Conservation (phyloP, 2,888 invertebrate species). For the Volucella inflata region DNA sequence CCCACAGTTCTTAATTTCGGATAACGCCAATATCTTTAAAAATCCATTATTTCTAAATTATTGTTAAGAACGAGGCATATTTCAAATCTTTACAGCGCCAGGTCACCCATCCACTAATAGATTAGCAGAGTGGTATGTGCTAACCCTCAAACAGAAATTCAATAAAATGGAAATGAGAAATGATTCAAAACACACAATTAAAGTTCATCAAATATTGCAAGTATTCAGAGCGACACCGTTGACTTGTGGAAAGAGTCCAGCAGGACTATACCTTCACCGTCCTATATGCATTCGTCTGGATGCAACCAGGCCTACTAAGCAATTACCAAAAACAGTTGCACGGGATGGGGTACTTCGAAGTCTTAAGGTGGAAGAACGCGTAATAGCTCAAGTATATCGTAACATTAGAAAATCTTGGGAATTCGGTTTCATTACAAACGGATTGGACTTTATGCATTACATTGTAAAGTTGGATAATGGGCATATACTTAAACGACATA, state of each 20-base stretch:
- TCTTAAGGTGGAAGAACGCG: conserved; percentile 1
- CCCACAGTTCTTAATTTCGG: no score
- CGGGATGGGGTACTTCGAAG: not conserved
- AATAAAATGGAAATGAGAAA: not conserved
- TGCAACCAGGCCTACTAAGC: conserved; percentile 6
- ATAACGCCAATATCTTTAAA: no score
- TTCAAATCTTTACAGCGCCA: no score
- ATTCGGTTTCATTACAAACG: conserved; percentile 3
- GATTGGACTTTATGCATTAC: not conserved
- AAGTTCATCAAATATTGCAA: conserved; percentile 5
- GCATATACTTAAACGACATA: not conserved
- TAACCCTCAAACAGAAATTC: not conserved
- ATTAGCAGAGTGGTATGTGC: no score
- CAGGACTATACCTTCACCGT: conserved; percentile 9
- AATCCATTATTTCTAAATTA: no score
- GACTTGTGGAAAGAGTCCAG: not conserved
- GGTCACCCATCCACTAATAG: no score
- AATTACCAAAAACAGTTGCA: not conserved
- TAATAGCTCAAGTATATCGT: conserved; percentile 9
- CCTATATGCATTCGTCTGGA: not conserved
- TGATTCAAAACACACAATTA: not conserved
- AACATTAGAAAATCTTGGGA: not conserved
- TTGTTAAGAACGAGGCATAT: no score
- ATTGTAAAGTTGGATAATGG: not conserved
- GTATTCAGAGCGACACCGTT: conserved; percentile 6